These are phyloP conservation scores for Triplophysa yarkandensis DNA, from an alignment of 2,797 vertebrate genomes.

Conservation along the genomic window DNA sequence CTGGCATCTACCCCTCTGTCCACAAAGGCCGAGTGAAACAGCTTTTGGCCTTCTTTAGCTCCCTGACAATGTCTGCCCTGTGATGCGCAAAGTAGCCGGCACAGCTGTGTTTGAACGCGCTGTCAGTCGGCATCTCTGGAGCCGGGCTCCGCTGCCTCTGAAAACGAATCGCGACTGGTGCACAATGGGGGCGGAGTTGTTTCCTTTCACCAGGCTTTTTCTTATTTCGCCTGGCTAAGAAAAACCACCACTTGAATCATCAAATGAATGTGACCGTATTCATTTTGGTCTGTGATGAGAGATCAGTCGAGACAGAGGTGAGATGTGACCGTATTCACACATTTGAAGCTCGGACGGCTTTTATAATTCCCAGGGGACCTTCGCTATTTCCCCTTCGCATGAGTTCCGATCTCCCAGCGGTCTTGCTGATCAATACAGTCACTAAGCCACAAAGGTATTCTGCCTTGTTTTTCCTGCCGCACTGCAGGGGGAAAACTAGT, in stretches of 20 bases:
- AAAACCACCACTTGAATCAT: conserved; percentile 33
- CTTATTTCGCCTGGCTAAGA: conserved; percentile 11
- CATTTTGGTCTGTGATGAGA: conserved; percentile 48
- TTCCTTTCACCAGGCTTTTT: conserved; percentile 22
- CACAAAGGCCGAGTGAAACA: conserved; percentile 35
- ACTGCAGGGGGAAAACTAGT: conserved; percentile 52
- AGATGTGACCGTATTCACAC: conserved; percentile 59
- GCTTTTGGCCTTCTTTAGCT: conserved; percentile 38
- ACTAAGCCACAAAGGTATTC: conserved; percentile 61
- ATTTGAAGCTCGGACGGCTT: conserved; percentile 58
- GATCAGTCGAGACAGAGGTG: conserved; percentile 55
- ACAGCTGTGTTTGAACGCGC: conserved; percentile 32
- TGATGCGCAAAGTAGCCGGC: conserved; percentile 38
- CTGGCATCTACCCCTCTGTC: conserved; percentile 31
- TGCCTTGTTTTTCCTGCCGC: conserved; percentile 51
- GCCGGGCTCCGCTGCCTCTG: neutral
- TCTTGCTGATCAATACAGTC: conserved; percentile 71
- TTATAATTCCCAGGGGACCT: conserved; percentile 48
- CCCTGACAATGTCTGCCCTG: conserved; percentile 49
- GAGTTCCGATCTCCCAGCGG: conserved; percentile 67
- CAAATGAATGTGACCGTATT: conserved; percentile 53
- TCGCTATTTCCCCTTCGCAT: conserved; percentile 74
- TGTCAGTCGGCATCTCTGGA: conserved; percentile 34
- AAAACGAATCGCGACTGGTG: conserved; percentile 26
- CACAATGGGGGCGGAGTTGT: conserved; percentile 47